Percentiles rank a stretch among this genome's conserved stretches.
Conservation (phyloP, 1,140 invertebrate genomes). For the Galleria mellonella region DNA sequence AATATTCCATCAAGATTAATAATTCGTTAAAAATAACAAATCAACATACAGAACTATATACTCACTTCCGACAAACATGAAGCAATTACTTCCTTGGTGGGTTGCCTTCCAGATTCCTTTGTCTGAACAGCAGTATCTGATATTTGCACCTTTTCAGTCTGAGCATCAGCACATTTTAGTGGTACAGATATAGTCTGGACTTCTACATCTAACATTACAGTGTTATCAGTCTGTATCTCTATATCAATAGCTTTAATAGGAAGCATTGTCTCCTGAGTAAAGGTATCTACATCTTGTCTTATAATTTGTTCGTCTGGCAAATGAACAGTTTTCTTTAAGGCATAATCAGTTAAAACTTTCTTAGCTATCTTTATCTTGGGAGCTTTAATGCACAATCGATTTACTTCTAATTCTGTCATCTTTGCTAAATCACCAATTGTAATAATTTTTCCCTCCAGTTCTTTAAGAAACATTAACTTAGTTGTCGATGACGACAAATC, state of each 20-base stretch:
- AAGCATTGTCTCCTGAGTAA: constrained; percentile 9
- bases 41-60: neutral
- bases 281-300: constrained; percentile 5
- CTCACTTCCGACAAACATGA: constrained; percentile 43
- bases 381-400: constrained; percentile 65
- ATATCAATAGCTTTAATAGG: constrained; percentile 5
- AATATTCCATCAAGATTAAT: too few species aligned
- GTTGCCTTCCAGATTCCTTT: constrained; percentile 33
- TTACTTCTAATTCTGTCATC: constrained; percentile 67
- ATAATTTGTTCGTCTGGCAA: neutral
- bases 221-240: constrained; percentile 25
- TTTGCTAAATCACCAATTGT: constrained; percentile 74
- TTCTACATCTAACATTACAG: constrained; percentile 15
- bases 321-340: constrained; percentile 12
- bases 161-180: constrained; percentile 24
- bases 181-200: constrained; percentile 15
- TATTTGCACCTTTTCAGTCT: constrained; percentile 22
- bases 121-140: constrained; percentile 30
- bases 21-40: too few species aligned
- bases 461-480: constrained; percentile 52
- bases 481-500: constrained; percentile 53
- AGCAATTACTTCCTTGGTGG: constrained; percentile 34
- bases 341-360: constrained; percentile 48
- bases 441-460: constrained; percentile 52
- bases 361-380: constrained; percentile 59